phyloP scores from a whole-genome alignment of 2,113 vertebrate genomes.

The Physeter macrocephalus region DNA sequence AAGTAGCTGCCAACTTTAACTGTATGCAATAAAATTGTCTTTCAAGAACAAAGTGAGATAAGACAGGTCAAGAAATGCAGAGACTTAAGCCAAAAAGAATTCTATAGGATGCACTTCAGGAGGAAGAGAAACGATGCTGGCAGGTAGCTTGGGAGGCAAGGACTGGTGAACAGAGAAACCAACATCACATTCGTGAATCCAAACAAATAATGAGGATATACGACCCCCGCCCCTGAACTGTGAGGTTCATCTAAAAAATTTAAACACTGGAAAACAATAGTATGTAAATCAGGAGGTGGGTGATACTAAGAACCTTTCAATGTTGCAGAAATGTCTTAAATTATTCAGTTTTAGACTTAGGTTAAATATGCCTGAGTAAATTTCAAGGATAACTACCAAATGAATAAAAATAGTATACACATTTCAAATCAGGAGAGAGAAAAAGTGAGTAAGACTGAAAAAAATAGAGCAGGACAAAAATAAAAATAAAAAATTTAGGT shows the following conservation, averaged over 20 bases:
- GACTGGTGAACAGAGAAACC: not conserved
- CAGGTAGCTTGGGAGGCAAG: not conserved
- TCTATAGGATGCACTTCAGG: not conserved
- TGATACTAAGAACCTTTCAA: not conserved
- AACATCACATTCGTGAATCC: not conserved
- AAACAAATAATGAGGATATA: not conserved
- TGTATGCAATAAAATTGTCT: not conserved
- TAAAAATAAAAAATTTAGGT: not conserved
- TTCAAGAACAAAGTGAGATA: not conserved
- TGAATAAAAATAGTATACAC: not conserved
- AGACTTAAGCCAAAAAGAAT: not conserved
- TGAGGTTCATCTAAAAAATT: not conserved
- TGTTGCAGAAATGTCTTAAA: not conserved
- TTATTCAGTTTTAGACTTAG: not conserved
- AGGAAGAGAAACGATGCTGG: not conserved
- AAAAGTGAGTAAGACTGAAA: not conserved
- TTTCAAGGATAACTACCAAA: not conserved
- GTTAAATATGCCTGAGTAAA: not conserved
- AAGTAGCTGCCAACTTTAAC: not conserved
- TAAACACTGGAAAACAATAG: not conserved
- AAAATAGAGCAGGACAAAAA: not conserved
- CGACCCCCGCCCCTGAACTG: not conserved
- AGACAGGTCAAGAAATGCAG: not conserved
- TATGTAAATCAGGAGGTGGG: not conserved
- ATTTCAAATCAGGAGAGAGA: not conserved